phyloP scores from a whole-genome alignment of 2,888 invertebrate genomes.

The Rapana venosa region DNA sequence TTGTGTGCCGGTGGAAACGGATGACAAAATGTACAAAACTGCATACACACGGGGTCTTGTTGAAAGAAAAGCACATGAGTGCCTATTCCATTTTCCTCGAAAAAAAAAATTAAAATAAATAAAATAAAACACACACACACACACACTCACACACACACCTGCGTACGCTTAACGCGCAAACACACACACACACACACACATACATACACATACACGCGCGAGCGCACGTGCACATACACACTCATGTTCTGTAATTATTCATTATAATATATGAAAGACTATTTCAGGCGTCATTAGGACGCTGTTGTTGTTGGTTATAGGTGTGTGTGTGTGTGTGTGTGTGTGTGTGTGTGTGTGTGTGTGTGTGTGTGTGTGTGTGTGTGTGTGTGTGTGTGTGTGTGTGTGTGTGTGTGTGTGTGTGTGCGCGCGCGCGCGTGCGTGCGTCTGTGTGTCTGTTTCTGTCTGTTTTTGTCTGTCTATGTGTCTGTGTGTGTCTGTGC shows the following conservation, averaged over 20 bases:
- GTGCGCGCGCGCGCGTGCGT: background rate
- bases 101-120: too few species aligned
- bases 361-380: background rate
- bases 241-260: background rate
- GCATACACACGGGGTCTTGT: too few species aligned
- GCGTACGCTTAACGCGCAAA: background rate
- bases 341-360: background rate
- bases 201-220: background rate
- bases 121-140: background rate
- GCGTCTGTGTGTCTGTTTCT: conserved; percentile 11
- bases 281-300: too few species aligned
- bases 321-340: background rate
- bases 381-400: background rate
- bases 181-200: background rate
- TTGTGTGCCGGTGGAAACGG: too few species aligned
- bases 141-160: background rate
- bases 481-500: background rate
- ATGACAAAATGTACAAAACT: too few species aligned
- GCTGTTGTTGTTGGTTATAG: background rate
- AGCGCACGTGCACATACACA: too few species aligned
- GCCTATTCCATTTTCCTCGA: too few species aligned
- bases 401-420: background rate
- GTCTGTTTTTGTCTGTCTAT: background rate
- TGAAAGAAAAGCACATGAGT: too few species aligned
- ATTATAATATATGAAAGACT: background rate